A percentile compares a stretch with the other conserved stretches of the same genome.
phyloP scores from a whole-genome alignment of 2,888 invertebrate genomes.

The Serripes groenlandicus region DNA sequence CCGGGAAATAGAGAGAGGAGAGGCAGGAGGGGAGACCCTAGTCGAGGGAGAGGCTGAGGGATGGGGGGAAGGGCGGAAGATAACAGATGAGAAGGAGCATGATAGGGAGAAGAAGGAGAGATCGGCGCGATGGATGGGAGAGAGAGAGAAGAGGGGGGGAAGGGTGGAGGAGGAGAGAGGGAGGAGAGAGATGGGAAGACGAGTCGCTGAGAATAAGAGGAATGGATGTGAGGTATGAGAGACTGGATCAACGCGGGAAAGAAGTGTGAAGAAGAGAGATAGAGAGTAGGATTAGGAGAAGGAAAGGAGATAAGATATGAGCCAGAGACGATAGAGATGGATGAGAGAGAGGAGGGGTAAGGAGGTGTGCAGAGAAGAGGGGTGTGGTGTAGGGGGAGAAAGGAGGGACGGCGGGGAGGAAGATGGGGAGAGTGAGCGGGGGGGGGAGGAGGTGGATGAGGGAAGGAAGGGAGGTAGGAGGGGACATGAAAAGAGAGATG shows the following conservation, averaged over 20 bases:
- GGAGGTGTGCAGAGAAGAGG: no score
- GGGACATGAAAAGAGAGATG: not conserved
- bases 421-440: not conserved
- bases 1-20: not conserved
- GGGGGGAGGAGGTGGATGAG: not conserved
- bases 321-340: no score
- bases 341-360: no score
- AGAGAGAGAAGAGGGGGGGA: not conserved
- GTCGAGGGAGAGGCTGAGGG: not conserved
- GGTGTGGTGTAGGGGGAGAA: no score
- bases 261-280: not conserved
- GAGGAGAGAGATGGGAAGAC: not conserved
- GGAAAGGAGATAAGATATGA: no score
- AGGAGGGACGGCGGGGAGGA: not conserved
- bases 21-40: not conserved
- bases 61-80: not conserved
- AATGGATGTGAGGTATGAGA: not conserved
- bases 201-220: not conserved
- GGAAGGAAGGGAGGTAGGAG: not conserved
- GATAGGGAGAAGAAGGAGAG: not conserved
- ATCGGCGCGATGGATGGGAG: no score
- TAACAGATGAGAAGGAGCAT: not conserved
- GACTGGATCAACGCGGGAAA: not conserved
- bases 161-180: not conserved
- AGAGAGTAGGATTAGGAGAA: constrained; percentile 2